These are phyloP conservation scores for Nasonia vitripennis DNA, from an alignment of 1,140 invertebrate species.

Conservation along the genomic window DNA sequence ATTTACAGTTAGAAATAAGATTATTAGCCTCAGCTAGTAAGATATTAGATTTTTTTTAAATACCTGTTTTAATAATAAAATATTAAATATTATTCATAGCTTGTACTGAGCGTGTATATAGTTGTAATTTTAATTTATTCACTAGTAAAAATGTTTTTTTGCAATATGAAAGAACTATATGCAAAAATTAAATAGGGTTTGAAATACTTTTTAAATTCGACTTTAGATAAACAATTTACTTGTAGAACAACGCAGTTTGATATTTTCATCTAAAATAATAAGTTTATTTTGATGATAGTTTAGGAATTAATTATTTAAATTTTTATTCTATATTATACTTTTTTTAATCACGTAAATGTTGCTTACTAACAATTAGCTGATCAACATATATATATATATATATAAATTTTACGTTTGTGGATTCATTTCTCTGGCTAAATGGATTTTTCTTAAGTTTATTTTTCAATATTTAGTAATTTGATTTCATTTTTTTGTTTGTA, in stretches of 20 bases:
- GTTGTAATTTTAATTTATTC: background rate
- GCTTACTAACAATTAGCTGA: background rate
- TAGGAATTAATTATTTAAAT: background rate
- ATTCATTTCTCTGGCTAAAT: constrained; percentile 20
- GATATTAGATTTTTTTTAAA: no score
- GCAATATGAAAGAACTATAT: background rate
- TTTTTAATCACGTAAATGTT: background rate
- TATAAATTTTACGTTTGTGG: background rate
- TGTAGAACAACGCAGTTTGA: background rate
- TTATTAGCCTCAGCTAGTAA: no score
- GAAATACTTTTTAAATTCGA: background rate
- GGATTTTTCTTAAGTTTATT: background rate
- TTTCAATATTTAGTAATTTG: background rate
- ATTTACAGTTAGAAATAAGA: background rate
- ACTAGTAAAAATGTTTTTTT: background rate
- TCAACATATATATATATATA: background rate
- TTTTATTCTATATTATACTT: background rate
- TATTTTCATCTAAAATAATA: constrained; percentile 13
- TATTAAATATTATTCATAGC: background rate
- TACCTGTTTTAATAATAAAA: no score
- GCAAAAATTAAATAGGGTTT: background rate
- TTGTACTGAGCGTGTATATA: background rate
- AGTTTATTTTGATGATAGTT: background rate
- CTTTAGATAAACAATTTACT: background rate
- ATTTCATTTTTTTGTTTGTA: background rate